A percentile compares a stretch with the other conserved stretches of the same genome.
Evolutionary conservation across 2,888 invertebrate species (phyloP).

Genomic region (Embidobia sp.): DNA sequence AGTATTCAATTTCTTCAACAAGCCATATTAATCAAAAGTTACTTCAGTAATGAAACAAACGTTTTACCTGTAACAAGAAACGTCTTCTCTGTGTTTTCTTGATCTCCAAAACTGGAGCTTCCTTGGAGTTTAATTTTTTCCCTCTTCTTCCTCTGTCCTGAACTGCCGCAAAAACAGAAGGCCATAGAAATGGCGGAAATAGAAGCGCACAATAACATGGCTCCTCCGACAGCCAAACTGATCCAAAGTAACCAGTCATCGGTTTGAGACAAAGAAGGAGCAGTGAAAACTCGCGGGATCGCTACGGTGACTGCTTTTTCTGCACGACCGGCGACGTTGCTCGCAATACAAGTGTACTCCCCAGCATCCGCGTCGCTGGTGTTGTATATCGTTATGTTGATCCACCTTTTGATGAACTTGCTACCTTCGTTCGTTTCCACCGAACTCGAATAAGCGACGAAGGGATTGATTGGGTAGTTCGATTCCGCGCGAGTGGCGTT

Average conservation of each 20-base stretch:
- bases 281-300: conserved; percentile 87
- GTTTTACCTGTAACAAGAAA: conserved; percentile 61
- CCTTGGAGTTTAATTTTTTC: conserved; percentile 88
- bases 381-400: conserved; percentile 91
- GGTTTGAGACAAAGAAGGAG: conserved; percentile 89
- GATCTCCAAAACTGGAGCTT: conserved; percentile 92
- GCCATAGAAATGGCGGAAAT: conserved; percentile 84
- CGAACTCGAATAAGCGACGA: conserved; percentile 65
- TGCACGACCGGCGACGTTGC: conserved; percentile 84
- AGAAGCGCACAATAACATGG: conserved; percentile 85
- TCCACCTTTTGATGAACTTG: conserved; percentile 84
- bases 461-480: conserved; percentile 59
- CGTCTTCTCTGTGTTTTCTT: conserved; percentile 85
- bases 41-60: too few relatives aligned
- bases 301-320: conserved; percentile 84
- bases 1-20: too few relatives aligned
- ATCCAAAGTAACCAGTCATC: conserved; percentile 88
- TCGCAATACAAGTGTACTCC: conserved; percentile 91
- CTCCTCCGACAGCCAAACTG: conserved; percentile 87
- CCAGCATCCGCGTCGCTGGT: conserved; percentile 92
- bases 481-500: conserved; percentile 77
- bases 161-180: conserved; percentile 83
- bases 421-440: conserved; percentile 65
- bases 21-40: too few relatives aligned
- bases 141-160: conserved; percentile 82